Base-by-base conservation (phyloP, 92 coral and sea anemone species). In the Phenganax subtilis region DNA sequence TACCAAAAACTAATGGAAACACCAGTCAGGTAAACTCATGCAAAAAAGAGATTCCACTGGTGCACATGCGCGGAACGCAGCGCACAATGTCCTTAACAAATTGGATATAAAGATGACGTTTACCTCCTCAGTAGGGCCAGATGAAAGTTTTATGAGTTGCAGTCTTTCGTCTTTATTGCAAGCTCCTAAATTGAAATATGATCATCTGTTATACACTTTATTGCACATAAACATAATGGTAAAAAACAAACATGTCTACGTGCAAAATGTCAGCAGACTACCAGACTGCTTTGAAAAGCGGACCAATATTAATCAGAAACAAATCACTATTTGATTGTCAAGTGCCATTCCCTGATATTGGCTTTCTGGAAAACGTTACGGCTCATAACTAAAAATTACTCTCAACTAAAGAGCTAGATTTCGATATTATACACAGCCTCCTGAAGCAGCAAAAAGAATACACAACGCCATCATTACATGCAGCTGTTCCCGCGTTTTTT, bases 91-190 rank as follows among this genome's bases (percentile, higher is more conserved):
- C 27, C 25, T 65, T 28, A 9, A 65, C 27, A 65, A 65, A 17
- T 17, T 17, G 1, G 31, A 15, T 65, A 65, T 9, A 9, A 54
- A 28, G 44, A 27, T 55, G 27, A 75, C 55, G n/a, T 27, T 31
- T 76, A 76, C 81, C 61, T 76, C 69, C 16, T 58, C 55, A 14
- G 65, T 76, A 9, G 69, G 28, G 47, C 81, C 81, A 76, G 69
- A 30, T 15, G 70, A 54, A 58, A 76, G 59, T 44, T 61, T 30
- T 12, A 76, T 16, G 51, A 76, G 37, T 58, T 76, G 27, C 20
- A 76, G 60, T 30, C 67, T 59, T 8, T 16, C 25, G 52, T 55
- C 16, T 56, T 57, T 30, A 14, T 29, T 55, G 3, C 27, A 37
- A 12, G 5, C 71, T 76, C 65, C 51, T 57, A 76, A 68, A 57